These are phyloP conservation scores for Castor canadensis DNA, from an alignment of 2,113 vertebrate genomes.

Conservation along the genomic window DNA sequence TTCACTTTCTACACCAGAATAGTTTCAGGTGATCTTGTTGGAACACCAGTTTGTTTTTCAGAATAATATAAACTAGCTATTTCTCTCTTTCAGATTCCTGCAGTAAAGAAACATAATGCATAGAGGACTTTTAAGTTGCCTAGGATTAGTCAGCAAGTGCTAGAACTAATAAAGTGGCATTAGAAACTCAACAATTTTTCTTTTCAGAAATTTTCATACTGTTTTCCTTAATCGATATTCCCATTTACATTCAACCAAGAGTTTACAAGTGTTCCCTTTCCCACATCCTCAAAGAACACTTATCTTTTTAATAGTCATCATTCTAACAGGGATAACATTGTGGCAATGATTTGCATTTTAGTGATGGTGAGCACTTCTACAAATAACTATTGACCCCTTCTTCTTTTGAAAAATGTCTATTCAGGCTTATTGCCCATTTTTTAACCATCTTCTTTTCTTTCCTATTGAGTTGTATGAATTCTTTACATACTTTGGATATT, in stretches of 20 bases:
- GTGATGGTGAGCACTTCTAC: background rate
- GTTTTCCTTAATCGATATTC: background rate
- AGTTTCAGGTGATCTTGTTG: background rate
- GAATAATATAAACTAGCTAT: background rate
- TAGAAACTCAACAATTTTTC: background rate
- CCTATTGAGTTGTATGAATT: background rate
- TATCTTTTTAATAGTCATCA: background rate
- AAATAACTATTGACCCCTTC: background rate
- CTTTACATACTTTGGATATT: background rate
- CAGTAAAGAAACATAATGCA: background rate
- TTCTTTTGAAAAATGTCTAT: background rate
- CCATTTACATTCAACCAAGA: background rate
- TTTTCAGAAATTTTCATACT: background rate
- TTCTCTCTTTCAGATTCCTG: background rate
- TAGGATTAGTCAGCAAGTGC: background rate
- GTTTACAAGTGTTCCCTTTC: background rate
- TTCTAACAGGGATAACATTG: background rate
- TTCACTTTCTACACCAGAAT: background rate
- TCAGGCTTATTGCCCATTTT: background rate
- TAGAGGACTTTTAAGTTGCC: background rate
- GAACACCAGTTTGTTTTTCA: background rate
- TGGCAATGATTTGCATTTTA: background rate
- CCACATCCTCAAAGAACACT: background rate
- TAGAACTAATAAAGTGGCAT: background rate
- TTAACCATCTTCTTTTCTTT: background rate